Evolutionary conservation across 2,888 invertebrate species (phyloP), one percentile per base, ranked within the genome.

Genomic region (Cheilosia vernalis): DNA sequence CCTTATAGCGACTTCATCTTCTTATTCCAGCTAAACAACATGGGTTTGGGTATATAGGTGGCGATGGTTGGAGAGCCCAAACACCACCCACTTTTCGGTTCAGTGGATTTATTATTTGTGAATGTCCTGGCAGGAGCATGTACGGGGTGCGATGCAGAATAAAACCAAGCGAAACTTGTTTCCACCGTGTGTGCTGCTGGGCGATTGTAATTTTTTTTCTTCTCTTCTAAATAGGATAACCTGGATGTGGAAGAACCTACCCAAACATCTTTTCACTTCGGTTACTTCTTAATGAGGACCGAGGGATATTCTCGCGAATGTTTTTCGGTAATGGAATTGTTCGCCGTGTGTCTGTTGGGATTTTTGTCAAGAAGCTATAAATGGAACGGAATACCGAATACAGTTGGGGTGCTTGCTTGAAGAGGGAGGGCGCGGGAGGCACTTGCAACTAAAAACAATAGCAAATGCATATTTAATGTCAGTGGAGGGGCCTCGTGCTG

Each of bases 221-320:
- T 15, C 2, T 15, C 2, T 15, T 51, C 15, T 51, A 15, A 42
- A 42, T 37, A 44, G 64, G 70, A 58, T 44, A 63, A 44, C 40
- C 61, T 40, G 72, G 30, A 51, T 30, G 30, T 69, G 47, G 58
- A 74, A 84, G 80, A 30, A 85, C 85, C 76, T 85, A 72, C 67
- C 81, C 76, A 77, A 85, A 85, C 81, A 85, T 81, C 85, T 85
- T 85, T 81, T 85, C 85, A 85, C 85, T 85, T 85, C 85, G 85
- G 85, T 85, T 85, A 81, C 76, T 85, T 85, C 85, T 85, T 81
- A 85, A 85, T 85, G 85, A 85, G 85, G 81, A 85, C 80, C 72
- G 81, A 85, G 85, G 85, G 85, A 85, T 85, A 85, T 85, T 85
- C 80, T 70, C 80, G 85, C 85, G 85, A 37, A 85, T 85, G 72